These are phyloP conservation scores for Epicauta chinensis DNA, from an alignment of 1,140 invertebrate species.

Conservation along the genomic window DNA sequence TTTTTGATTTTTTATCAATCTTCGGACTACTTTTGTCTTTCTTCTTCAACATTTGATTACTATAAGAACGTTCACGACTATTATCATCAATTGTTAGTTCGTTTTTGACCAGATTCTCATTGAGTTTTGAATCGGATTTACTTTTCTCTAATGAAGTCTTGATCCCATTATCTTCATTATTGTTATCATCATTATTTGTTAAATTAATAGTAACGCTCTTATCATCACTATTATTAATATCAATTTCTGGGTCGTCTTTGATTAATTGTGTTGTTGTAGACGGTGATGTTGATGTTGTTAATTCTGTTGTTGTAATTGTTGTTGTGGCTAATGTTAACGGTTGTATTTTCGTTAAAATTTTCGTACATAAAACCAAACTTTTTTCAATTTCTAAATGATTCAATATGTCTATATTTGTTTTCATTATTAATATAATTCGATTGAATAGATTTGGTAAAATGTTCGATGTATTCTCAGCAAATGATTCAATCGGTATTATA, in stretches of 20 bases:
- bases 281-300: slow-evolving; percentile 13
- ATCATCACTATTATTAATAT: too few relatives aligned
- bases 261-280: slow-evolving; percentile 12
- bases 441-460: slow-evolving; percentile 69
- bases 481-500: slow-evolving; percentile 72
- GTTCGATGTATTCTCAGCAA: slow-evolving; percentile 71
- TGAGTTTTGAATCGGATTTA: slow-evolving; percentile 59
- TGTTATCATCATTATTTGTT: not conserved
- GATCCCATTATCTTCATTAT: slow-evolving; percentile 1
- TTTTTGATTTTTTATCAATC: slow-evolving; percentile 48
- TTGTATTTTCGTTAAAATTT: slow-evolving; percentile 72
- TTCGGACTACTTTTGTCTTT: slow-evolving; percentile 45
- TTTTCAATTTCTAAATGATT: slow-evolving; percentile 57
- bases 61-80: slow-evolving; percentile 39
- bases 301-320: too few relatives aligned
- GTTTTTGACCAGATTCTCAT: slow-evolving; percentile 51
- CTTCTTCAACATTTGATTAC: slow-evolving; percentile 42
- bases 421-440: slow-evolving; percentile 57
- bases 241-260: too few relatives aligned
- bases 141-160: slow-evolving; percentile 51
- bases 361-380: slow-evolving; percentile 62
- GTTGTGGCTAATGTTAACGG: slow-evolving; percentile 43
- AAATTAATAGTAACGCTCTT: slow-evolving; percentile 2
- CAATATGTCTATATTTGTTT: slow-evolving; percentile 51
- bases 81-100: slow-evolving; percentile 37